Evolutionary conservation across 2,888 invertebrate genomes (phyloP), one percentile per base, ranked within the genome.

Genomic region (Ophioninae sp.): DNA sequence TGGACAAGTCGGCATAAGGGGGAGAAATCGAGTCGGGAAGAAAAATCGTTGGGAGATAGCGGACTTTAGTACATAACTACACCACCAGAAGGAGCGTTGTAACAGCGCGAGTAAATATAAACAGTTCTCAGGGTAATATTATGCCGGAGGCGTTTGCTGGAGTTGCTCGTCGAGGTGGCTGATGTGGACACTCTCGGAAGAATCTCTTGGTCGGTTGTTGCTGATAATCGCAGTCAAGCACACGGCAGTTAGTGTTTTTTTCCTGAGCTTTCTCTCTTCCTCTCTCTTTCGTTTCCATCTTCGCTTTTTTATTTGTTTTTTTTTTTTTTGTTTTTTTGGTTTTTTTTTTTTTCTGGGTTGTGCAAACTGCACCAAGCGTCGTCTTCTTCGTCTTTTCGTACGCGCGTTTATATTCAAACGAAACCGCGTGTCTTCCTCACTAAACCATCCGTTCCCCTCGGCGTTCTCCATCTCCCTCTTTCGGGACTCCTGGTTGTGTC

Each of bases 211-310:
- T 41, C 74, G 81, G 79, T 63, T 71, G 77, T 61, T 67, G 78
- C 84, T 81, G 84, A 84, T 84, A 84, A 81, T 84, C 79, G 81
- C 80, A 68, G 81, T 79, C 72, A 73, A 81, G 77, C 83, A 78
- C 69, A 69, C 58, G 71, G 84, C 78, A 84, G 79, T 84, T 84
- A 79, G 51, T 73, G 79, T 81, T 84, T 71, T 84, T 84, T 76
- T 79, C 72, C 58, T 67, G 68, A 56, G 56, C 41, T 58, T 17
- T 61, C 59, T 75, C 30, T 44, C 59, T 73, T 59, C 65, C 30
- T 77, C 39, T 81, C 58, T 44, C 68, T 17, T 23, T 69, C 44
- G n/a, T 51, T 39, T 30, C n/a, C 37, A 23, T 67, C 10, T 51
- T 6, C 51, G 30, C 72, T n/a, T 61, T 41, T 71, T 65, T 30